Evolutionary conservation across 2,888 invertebrate genomes (phyloP), one percentile per base, ranked within the genome.

Genomic region (Isoperla grammatica): DNA sequence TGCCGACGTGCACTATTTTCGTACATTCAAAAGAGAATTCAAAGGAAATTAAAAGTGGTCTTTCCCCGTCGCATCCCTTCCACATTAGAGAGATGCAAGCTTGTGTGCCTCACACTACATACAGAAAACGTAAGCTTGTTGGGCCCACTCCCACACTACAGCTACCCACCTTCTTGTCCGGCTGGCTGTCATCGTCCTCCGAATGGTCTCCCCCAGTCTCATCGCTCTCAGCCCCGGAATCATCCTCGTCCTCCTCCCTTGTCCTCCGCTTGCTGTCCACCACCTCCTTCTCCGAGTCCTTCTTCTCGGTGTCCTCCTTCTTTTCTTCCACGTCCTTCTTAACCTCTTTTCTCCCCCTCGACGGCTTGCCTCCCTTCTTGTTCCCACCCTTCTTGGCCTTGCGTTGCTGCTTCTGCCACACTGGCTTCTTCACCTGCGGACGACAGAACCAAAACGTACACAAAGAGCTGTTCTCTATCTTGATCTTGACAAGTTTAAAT

Each of bases 371-470:
- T 17, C 70, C 71, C 61, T 75, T 77, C 63, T 85, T 83, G 61
- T 83, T 84, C 61, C 83, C 81, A 29, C 83, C 81, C 70, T 85
- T 86, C 63, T 81, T 80, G 71, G 37, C 75, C 74, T 84, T 81
- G 71, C 82, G 81, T 61, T 73, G 73, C 72, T 86, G 85, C 69
- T 86, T 92, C 70, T 90, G 82, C 93, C 93, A 93, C 15, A 86
- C 86, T 9, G 91, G 87, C 70, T 88, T 83, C 70, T 90, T 90
- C 45, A 77, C 78, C 1, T 78, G 61, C 17, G 62, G 56, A 15
- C n/a, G 54, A 15, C 1, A 39, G 42, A 12, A n/a, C 4, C 4
- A 29, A 4, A 29, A 29, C n/a, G n/a, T n/a, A n/a, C n/a, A n/a
- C n/a, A n/a, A n/a, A n/a, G n/a, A n/a, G n/a, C n/a, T n/a, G n/a